Base-by-base conservation (phyloP, 2,797 vertebrate genomes). In the Crenuchus spilurus region DNA sequence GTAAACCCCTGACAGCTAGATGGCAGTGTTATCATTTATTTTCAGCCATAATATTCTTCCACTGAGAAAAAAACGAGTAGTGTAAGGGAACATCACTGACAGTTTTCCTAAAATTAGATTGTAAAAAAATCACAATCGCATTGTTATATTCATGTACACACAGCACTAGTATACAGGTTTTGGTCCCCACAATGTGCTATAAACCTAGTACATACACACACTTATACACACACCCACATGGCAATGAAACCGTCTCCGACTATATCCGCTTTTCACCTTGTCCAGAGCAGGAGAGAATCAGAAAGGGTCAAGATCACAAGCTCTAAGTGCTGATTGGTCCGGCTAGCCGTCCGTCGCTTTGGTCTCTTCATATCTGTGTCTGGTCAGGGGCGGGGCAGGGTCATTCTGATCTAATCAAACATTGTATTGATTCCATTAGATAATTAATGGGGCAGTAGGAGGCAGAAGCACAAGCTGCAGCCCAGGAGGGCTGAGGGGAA, bases 391-490 rank as follows among this genome's bases (percentile, higher is more conserved):
- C 83, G 79, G 81, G 84, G 88, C 55, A 76, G 88, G 89, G 90
- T 93, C 91, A 90, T 85, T 83, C 83, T 80, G 87, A 90, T 90
- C 89, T 90, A 91, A 93, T 94, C 91, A 91, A 88, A 90, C 84
- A 66, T 57, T 10, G 77, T 92, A 94, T 94, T 91, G 92, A 94
- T 93, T 91, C 87, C 88, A 91, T 93, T 91, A 91, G 91, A 92
- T 91, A 92, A 93, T 94, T 92, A 93, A 93, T 92, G 90, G 91
- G 85, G 86, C 83, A 84, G 86, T 82, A 86, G 84, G 82, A 88
- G 88, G 87, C 83, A 81, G 80, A 82, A 82, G 85, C 81, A 82
- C 84, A 84, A 85, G 84, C 79, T 83, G 82, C 80, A 85, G 86
- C 89, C 89, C 88, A 87, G 79, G 88, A 90, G 91, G 90, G 85